Evolutionary conservation across 2,113 vertebrate species (phyloP), one percentile per base, ranked within the genome.

Genomic region (Sinocyclocheilus rhinocerous): DNA sequence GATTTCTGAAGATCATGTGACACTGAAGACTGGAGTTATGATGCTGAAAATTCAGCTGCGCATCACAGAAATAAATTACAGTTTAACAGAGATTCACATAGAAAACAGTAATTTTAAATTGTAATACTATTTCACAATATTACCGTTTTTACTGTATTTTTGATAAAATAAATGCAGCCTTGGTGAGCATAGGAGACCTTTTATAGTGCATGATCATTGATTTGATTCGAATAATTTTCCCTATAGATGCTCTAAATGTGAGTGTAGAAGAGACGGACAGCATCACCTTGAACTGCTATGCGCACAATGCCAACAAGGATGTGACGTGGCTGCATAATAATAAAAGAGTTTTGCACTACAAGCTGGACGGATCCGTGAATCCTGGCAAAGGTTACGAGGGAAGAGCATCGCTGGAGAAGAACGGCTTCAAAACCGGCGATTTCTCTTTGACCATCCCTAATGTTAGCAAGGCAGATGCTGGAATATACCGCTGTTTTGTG

Each of bases 261-360:
- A 0, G 22, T 0, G 12, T 0, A 0, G 7, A 2, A 8, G 78
- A 45, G 33, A 42, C 1, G 13, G n/a, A 45, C 2, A 63, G 6
- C 22, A 63, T 63, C 57, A 81, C 36, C 22, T n/a, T 80, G 4
- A 0, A 0, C 2, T 80, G 78, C 63, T 3, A 15, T 18, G 36
- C 36, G 12, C 7, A 0, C 20, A 63, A 0, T 26, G 3, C 12
- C 22, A 18, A 45, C 22, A 18, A 45, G 0, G 78, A 65, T 11
- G 78, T 65, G 13, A 81, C 13, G 3, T 81, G 78, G 78, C 10
- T 65, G 10, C 7, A 18, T 18, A 18, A 81, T 0, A 24, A 6
- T 2, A 20, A 18, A 26, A 81, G 0, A 3, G 33, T 63, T 81
- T 22, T 81, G 11, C 59, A 45, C 3, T 18, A 8, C 39, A 26